Evolutionary conservation across 2,797 vertebrate species (phyloP).

Genomic region (Setipinna tenuifilis): DNA sequence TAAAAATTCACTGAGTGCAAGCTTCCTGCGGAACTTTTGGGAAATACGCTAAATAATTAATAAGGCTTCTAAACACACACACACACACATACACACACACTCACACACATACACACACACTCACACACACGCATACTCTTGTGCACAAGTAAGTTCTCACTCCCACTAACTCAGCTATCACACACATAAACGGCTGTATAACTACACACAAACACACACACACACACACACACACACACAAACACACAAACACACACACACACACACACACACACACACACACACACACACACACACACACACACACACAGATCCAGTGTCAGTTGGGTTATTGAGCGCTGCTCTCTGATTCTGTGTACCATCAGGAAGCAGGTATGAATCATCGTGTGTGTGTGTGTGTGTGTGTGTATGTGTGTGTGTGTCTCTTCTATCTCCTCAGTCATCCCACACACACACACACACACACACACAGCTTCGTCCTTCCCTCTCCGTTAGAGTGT

Average conservation of each 20-base stretch:
- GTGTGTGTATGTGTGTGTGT: background rate
- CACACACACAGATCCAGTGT: background rate
- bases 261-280: too few species aligned
- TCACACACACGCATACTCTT: background rate
- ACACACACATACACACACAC: slow-evolving; percentile 9
- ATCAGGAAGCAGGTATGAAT: background rate
- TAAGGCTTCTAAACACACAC: background rate
- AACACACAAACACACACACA: too few species aligned
- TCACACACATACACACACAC: background rate
- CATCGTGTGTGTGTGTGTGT: background rate
- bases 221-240: too few species aligned
- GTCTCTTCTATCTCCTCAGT: background rate
- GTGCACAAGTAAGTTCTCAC: too few species aligned
- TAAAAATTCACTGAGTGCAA: slow-evolving; percentile 6
- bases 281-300: too few species aligned
- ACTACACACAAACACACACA: too few species aligned
- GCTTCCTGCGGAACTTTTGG: background rate
- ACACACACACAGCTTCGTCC: background rate
- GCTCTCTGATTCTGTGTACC: background rate
- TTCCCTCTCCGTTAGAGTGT: too few species aligned
- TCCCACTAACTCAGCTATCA: too few species aligned
- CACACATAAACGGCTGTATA: too few species aligned
- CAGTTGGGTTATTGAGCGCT: background rate
- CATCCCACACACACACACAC: too few species aligned
- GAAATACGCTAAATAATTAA: slow-evolving; percentile 12